These are phyloP conservation scores for Apis cerana DNA, from an alignment of 1,140 invertebrate genomes.

Conservation along the genomic window DNA sequence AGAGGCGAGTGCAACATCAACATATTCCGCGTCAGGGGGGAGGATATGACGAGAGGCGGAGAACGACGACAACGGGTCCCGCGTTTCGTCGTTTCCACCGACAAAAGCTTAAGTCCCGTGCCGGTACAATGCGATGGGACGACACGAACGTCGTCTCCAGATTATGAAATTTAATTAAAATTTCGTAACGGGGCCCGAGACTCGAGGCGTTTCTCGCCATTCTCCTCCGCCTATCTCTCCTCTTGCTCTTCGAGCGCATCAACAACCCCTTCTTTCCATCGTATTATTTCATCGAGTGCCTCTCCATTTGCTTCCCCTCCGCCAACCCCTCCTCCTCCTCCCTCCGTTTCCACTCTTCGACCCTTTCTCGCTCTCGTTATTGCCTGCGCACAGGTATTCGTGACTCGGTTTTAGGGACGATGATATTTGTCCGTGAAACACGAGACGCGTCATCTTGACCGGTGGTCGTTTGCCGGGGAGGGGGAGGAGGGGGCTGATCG, in stretches of 20 bases:
- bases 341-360: not conserved
- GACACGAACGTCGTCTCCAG: constrained; percentile 36
- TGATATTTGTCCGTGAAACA: not conserved
- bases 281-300: constrained; percentile 1
- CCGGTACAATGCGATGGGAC: constrained; percentile 51
- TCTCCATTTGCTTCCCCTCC: not conserved
- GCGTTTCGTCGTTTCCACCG: constrained; percentile 8
- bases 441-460: not conserved
- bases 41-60: constrained; percentile 3
- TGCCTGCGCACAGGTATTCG: not conserved
- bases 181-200: constrained; percentile 52
- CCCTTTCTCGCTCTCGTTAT: not conserved
- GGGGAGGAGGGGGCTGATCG: not conserved
- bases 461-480: rapidly evolving
- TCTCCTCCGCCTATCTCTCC: not conserved
- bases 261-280: constrained; percentile 2
- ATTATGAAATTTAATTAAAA: constrained; percentile 73
- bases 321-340: not conserved
- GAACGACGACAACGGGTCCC: constrained; percentile 32
- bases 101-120: constrained; percentile 62
- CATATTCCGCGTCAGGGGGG: constrained; percentile 22
- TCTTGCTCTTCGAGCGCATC: constrained; percentile 3
- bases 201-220: not conserved
- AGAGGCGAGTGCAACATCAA: constrained; percentile 33
- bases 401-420: not conserved